phyloP scores from a whole-genome alignment of 2,113 vertebrate genomes.

The Heloderma charlesbogerti region DNA sequence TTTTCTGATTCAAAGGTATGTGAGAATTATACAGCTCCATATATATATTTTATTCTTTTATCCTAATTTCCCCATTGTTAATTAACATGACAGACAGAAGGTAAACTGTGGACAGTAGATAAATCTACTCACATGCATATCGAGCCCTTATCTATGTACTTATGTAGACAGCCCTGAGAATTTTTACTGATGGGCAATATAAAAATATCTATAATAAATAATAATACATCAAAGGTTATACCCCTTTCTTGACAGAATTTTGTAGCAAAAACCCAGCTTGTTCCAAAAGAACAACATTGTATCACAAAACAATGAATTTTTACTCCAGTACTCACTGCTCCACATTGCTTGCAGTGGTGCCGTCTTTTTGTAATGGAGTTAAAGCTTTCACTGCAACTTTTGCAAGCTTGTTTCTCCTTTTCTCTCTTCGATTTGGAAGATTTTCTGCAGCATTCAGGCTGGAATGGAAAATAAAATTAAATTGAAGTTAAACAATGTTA shows the following conservation, averaged over 20 bases:
- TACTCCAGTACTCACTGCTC: constrained; percentile 82
- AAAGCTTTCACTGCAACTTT: constrained; percentile 92
- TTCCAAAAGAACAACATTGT: neutral
- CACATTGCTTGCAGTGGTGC: constrained; percentile 94
- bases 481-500: neutral
- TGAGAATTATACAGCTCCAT: neutral
- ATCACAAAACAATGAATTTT: neutral
- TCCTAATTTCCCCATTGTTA: neutral
- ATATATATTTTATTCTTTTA: neutral
- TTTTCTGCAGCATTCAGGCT: constrained; percentile 82
- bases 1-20: neutral
- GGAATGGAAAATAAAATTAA: constrained; percentile 10
- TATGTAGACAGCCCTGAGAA: neutral
- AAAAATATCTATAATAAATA: neutral
- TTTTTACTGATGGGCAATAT: neutral
- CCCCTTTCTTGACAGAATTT: neutral
- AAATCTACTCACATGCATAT: neutral
- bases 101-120: neutral
- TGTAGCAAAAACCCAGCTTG: neutral
- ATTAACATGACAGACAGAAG: neutral
- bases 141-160: neutral
- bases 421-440: constrained; percentile 88
- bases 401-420: constrained; percentile 93
- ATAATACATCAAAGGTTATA: neutral
- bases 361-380: constrained; percentile 94